Percentiles rank a stretch among this genome's conserved stretches.
These are phyloP conservation scores for Gryllus bimaculatus DNA, from an alignment of 1,140 invertebrate species.

Conservation along the genomic window DNA sequence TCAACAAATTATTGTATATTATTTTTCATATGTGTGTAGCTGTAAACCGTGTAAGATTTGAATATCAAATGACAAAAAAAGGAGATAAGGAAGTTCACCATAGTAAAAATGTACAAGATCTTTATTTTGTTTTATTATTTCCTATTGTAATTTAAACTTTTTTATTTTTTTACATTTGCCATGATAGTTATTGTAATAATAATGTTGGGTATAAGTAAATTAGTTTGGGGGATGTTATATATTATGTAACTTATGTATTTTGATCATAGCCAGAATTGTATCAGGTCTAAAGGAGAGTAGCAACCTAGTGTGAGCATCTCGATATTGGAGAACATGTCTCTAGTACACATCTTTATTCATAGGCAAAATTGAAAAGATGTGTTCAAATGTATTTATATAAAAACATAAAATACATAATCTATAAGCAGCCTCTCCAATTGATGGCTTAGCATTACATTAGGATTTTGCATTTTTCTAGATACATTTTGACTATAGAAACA, in stretches of 20 bases:
- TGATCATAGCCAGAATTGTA: neutral
- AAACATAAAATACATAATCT: conserved; percentile 15
- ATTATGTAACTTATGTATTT: conserved; percentile 6
- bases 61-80: conserved; percentile 15
- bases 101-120: conserved; percentile 23
- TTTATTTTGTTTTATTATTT: conserved; percentile 23
- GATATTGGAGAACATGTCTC: neutral
- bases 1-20: conserved; percentile 27
- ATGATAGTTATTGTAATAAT: conserved; percentile 18
- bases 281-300: neutral
- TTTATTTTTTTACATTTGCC: conserved; percentile 24
- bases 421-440: conserved; percentile 15
- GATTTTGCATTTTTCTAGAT: conserved; percentile 24
- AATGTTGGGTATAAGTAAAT: conserved; percentile 20
- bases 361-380: neutral
- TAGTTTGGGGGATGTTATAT: conserved; percentile 17
- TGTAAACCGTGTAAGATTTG: conserved; percentile 17
- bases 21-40: conserved; percentile 24
- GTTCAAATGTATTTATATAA: conserved; percentile 9
- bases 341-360: conserved; percentile 1
- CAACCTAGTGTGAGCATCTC: neutral
- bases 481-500: conserved; percentile 23
- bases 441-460: conserved; percentile 20
- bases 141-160: conserved; percentile 22
- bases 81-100: conserved; percentile 17